Evolutionary conservation across 2,888 invertebrate species (phyloP).

Genomic region (Caenorhabditis drosophilae): DNA sequence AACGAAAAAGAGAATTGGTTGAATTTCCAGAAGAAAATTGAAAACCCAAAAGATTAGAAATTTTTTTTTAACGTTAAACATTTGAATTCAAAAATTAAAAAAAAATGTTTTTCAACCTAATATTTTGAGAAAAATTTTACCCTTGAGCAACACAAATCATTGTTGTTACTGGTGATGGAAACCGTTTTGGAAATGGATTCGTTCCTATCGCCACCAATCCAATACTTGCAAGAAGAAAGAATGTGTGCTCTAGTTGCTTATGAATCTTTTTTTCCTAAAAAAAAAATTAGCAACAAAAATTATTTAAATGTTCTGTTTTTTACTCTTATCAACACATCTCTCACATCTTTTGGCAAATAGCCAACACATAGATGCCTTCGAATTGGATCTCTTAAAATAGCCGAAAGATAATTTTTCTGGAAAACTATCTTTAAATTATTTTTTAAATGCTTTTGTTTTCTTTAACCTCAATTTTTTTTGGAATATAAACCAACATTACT

Average conservation of each 20-base stretch:
- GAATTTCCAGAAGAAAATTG: too few species aligned
- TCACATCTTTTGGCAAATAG: slow-evolving; percentile 48
- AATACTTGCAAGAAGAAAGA: slow-evolving; percentile 44
- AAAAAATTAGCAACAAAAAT: neutral
- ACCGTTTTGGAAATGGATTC: slow-evolving; percentile 44
- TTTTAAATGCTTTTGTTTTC: neutral
- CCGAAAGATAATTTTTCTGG: slow-evolving; percentile 1
- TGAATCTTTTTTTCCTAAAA: slow-evolving; percentile 39
- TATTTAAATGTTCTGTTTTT: neutral
- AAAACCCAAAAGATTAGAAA: too few species aligned
- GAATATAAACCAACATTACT: slow-evolving; percentile 42
- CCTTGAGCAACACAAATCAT: slow-evolving; percentile 42
- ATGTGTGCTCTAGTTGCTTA: slow-evolving; percentile 46
- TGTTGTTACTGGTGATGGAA: slow-evolving; percentile 18
- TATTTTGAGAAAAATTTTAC: too few species aligned
- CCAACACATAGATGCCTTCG: slow-evolving; percentile 51
- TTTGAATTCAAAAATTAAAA: too few species aligned
- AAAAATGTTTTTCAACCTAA: neutral
- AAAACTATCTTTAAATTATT: slow-evolving; percentile 3
- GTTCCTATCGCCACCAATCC: slow-evolving; percentile 44
- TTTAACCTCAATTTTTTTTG: slow-evolving; percentile 30
- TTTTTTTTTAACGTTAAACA: too few species aligned
- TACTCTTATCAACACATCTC: slow-evolving; percentile 34
- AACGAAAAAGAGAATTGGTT: too few species aligned
- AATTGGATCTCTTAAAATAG: slow-evolving; percentile 42